Percentiles rank a stretch among this genome's conserved stretches.
These are phyloP conservation scores for Hypotaenidia philippensis DNA, from an alignment of 2,797 vertebrate species.

Conservation along the genomic window DNA sequence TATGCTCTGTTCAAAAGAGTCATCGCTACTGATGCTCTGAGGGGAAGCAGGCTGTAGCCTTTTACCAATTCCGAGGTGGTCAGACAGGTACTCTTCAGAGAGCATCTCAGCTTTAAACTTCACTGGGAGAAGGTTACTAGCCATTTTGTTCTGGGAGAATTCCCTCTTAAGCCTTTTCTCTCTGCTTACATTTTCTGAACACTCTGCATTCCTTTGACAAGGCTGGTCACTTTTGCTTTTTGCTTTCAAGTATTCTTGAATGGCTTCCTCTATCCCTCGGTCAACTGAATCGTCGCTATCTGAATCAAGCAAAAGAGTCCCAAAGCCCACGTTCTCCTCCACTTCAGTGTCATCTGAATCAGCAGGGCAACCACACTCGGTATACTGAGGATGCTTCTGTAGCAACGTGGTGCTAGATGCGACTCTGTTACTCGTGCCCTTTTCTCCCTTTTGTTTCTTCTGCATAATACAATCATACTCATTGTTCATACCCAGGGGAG, in stretches of 20 bases:
- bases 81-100: conserved; percentile 30
- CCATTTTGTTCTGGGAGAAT: neutral
- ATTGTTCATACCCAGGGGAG: conserved; percentile 88
- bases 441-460: conserved; percentile 76
- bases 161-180: conserved; percentile 25
- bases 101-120: conserved; percentile 27
- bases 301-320: conserved; percentile 80
- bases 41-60: conserved; percentile 75
- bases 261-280: conserved; percentile 94
- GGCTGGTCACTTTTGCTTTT: conserved; percentile 51
- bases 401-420: neutral
- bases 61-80: neutral
- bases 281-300: conserved; percentile 97
- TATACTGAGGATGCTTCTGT: neutral
- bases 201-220: neutral
- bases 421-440: conserved; percentile 65
- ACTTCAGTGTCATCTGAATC: neutral
- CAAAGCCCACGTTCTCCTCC: conserved; percentile 32
- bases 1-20: conserved; percentile 86
- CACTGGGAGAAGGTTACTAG: neutral
- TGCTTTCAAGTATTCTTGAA: conserved; percentile 91
- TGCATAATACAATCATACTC: conserved; percentile 79
- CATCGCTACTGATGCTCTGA: conserved; percentile 80
- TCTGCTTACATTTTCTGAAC: neutral
- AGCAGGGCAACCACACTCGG: neutral